Evolutionary conservation across 2,113 vertebrate species (phyloP).

Genomic region (Albula goreensis): DNA sequence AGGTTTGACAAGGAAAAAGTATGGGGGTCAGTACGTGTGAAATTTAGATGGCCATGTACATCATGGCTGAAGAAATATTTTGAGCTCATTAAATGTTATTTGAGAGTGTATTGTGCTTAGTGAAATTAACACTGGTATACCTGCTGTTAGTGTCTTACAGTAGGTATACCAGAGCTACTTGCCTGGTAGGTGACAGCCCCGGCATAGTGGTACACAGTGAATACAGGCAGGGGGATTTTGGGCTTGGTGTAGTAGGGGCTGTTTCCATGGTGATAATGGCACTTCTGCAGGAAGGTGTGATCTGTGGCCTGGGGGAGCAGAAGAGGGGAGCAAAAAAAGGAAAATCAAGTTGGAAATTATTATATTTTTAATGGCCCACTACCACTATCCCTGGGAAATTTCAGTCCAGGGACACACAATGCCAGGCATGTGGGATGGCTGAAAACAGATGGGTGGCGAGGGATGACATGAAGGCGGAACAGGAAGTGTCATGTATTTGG

Average conservation of each 20-base stretch:
- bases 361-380: too few species aligned
- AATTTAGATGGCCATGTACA: background rate
- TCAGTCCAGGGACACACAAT: background rate
- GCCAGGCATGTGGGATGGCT: background rate
- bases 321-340: conserved; percentile 9
- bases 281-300: conserved; percentile 94
- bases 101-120: background rate
- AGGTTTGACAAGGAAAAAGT: too few species aligned
- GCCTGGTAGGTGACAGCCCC: conserved; percentile 92
- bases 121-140: background rate
- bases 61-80: background rate
- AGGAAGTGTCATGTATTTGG: background rate
- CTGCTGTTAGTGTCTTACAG: background rate
- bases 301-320: conserved; percentile 79
- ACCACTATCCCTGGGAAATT: background rate
- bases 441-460: background rate
- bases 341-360: background rate
- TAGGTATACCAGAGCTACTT: conserved; percentile 17
- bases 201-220: conserved; percentile 85
- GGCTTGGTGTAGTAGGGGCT: conserved; percentile 82
- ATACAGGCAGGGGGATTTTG: conserved; percentile 85
- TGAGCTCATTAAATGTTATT: too few species aligned
- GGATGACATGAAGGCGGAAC: background rate
- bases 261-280: conserved; percentile 85
- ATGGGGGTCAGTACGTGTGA: too few species aligned